These are phyloP conservation scores for Ptilonorhynchus violaceus DNA, from an alignment of 2,113 vertebrate species.

Conservation along the genomic window DNA sequence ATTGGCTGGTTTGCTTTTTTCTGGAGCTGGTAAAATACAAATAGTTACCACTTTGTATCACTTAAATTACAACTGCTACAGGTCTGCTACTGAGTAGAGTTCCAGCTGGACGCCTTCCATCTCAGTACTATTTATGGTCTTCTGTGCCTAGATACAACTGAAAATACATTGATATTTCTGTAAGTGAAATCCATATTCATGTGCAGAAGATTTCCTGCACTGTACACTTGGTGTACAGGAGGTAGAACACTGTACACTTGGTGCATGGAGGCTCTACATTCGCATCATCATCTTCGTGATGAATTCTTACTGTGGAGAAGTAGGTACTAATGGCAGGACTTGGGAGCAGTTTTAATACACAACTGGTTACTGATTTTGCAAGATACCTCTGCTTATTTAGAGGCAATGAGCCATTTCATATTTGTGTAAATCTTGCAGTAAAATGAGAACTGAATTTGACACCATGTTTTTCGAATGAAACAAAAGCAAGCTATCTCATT, in stretches of 20 bases:
- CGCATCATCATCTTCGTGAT: neutral
- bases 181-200: neutral
- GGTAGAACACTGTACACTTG: neutral
- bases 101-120: neutral
- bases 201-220: neutral
- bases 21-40: neutral
- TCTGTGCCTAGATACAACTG: neutral
- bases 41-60: neutral
- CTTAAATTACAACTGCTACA: neutral
- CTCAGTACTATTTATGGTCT: neutral
- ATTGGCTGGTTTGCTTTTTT: neutral
- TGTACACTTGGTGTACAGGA: neutral
- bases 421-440: neutral
- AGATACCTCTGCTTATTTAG: neutral
- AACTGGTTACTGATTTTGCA: neutral
- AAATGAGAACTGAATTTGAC: neutral
- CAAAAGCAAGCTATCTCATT: neutral
- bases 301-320: neutral
- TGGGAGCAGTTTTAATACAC: neutral
- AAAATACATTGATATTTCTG: neutral
- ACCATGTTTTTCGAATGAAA: neutral
- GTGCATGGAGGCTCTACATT: neutral
- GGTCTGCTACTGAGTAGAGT: neutral
- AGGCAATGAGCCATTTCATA: neutral
- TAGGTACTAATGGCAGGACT: neutral